These are phyloP conservation scores for fruit fly (Drosophila melanogaster) DNA, from an alignment of 1,140 invertebrate genomes.

Conservation along the genomic window Release_6_plus_ISO1_MT NC_004354.4:16944501-16945000, in stretches of 20 bases:
- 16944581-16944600: conserved; percentile 4
- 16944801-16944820: too few species aligned
- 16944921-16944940: too few species aligned
- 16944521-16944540: conserved; percentile 66
- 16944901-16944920: neutral
- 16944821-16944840: too few species aligned
- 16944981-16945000: too few species aligned
- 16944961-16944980: neutral
- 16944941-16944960: neutral
- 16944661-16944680: neutral
- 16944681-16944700: neutral
- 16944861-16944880: too few species aligned
- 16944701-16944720: neutral
- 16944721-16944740: neutral
- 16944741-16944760: neutral
- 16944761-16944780: neutral
- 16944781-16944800: neutral
- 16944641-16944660: neutral
- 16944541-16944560: conserved; percentile 49
- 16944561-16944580: conserved; percentile 25
- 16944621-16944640: neutral
- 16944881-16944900: neutral
- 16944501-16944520: conserved; percentile 72
- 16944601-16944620: neutral
- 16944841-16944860: too few species aligned